Base-by-base conservation (phyloP, 2,797 vertebrate species). In the Limnodromus scolopaceus region DNA sequence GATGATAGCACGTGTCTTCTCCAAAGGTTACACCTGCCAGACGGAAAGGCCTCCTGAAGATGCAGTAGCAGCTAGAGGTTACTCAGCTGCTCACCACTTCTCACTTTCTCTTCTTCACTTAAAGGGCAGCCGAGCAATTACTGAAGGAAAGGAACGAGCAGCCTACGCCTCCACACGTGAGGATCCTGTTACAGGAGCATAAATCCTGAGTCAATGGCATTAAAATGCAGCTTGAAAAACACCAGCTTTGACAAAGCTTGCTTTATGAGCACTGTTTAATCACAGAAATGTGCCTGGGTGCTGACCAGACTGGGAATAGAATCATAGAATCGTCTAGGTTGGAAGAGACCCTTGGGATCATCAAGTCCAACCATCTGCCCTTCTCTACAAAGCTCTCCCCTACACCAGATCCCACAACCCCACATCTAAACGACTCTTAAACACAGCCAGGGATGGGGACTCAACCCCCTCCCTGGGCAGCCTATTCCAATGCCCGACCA, bases 21-120 rank as follows among this genome's bases (percentile, higher is more conserved):
- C 92, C 97, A 97, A 97, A 97, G 95, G 96, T 97, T 97, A 97
- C 57, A 78, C 86, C 96, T 97, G 97, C 95, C 97, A 97, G 81
- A 69, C 2, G 19, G 80, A 96, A 96, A 96, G 92, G 96, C 90
- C 95, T 97, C 75, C 93, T 91, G 90, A 97, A 97, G 92, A 97
- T 81, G 84, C 96, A 97, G 90, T 63, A 97, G 90, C 95, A 95
- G 93, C 75, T 93, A 87, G 97, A 96, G 96, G 96, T 97, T 97
- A 95, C 71, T 95, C 58, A 69, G 81, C 80, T 87, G 81, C 78
- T 97, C 75, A 19, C 71, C 91, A 94, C 86, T 84, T 94, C 95
- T 94, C 86, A 55, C 84, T 93, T 94, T 87, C 84, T 78, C 60
- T 55, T 77, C 75, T 71, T 64, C 60, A 68, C 78, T 81, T 91